These are phyloP conservation scores for Nomada ferruginata DNA, from an alignment of 2,888 invertebrate genomes.

Conservation along the genomic window DNA sequence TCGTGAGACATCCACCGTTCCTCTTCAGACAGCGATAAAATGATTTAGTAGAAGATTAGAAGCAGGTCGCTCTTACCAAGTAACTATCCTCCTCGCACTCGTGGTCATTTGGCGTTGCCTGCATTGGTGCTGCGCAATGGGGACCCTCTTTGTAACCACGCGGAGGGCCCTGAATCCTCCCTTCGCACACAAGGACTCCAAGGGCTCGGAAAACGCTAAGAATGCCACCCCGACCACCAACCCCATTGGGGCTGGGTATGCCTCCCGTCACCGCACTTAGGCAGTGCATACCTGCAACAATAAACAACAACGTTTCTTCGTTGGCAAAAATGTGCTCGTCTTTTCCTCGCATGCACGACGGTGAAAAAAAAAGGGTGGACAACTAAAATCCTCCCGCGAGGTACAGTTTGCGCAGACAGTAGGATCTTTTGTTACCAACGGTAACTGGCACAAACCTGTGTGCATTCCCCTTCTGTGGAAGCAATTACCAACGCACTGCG, in stretches of 20 bases:
- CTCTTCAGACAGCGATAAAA: too few species aligned
- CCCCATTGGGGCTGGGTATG: constrained; percentile 75
- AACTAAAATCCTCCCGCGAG: background rate
- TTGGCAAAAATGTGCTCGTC: background rate
- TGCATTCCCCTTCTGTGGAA: constrained; percentile 66
- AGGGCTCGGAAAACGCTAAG: constrained; percentile 82
- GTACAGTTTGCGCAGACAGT: background rate
- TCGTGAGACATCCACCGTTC: too few species aligned
- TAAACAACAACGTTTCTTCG: constrained; percentile 2
- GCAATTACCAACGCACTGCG: constrained; percentile 72
- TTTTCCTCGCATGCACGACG: background rate
- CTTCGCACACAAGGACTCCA: constrained; percentile 83
- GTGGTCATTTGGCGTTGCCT: constrained; percentile 84
- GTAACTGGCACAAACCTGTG: constrained; percentile 48
- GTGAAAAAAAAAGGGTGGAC: background rate
- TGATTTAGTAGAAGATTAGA: too few species aligned
- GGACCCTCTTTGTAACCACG: constrained; percentile 89
- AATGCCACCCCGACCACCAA: constrained; percentile 78
- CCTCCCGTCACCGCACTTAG: constrained; percentile 81
- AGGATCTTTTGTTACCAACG: background rate
- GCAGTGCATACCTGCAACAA: constrained; percentile 82
- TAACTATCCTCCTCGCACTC: constrained; percentile 85
- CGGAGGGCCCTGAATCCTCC: constrained; percentile 83
- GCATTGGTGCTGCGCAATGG: constrained; percentile 86
- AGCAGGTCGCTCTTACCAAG: constrained; percentile 82